Conservation (phyloP, 2,888 invertebrate species). For the Philereme vetulata region DNA sequence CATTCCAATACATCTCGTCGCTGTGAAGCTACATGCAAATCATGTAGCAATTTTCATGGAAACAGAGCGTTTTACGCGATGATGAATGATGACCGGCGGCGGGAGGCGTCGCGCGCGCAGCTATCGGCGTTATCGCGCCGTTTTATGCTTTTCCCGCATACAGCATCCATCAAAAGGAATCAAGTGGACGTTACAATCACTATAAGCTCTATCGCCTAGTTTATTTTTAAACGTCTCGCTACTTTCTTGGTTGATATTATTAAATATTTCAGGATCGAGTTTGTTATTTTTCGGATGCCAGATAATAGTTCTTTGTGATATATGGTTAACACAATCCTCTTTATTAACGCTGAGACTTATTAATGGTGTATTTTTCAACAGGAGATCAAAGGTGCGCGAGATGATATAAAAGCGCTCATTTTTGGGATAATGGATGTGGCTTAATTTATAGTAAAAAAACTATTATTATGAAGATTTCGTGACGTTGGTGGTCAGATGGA, state of each 20-base stretch:
- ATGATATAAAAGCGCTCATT: conserved; percentile 33
- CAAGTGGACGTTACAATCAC: conserved; percentile 44
- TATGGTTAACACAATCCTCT: conserved; percentile 64
- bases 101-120: conserved; percentile 43
- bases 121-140: conserved; percentile 57
- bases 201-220: conserved; percentile 49
- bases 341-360: conserved; percentile 62
- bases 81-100: conserved; percentile 53
- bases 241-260: conserved; percentile 47
- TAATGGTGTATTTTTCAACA: conserved; percentile 65
- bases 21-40: conserved; percentile 55
- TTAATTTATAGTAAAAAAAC: conserved; percentile 23
- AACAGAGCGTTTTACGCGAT: conserved; percentile 49
- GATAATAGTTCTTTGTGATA: conserved; percentile 63
- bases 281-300: conserved; percentile 62
- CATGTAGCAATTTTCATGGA: conserved; percentile 58
- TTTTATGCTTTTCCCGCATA: conserved; percentile 58
- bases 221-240: conserved; percentile 50
- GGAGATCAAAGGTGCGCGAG: conserved; percentile 54
- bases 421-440: conserved; percentile 38
- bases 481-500: conserved; percentile 21
- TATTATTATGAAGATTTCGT: conserved; percentile 20
- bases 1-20: conserved; percentile 47
- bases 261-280: conserved; percentile 60
- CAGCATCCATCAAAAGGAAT: conserved; percentile 52